A percentile compares a stretch with the other conserved stretches of the same genome.
These are phyloP conservation scores for Eudasyphora cyanicolor DNA, from an alignment of 2,888 invertebrate species.

Conservation along the genomic window DNA sequence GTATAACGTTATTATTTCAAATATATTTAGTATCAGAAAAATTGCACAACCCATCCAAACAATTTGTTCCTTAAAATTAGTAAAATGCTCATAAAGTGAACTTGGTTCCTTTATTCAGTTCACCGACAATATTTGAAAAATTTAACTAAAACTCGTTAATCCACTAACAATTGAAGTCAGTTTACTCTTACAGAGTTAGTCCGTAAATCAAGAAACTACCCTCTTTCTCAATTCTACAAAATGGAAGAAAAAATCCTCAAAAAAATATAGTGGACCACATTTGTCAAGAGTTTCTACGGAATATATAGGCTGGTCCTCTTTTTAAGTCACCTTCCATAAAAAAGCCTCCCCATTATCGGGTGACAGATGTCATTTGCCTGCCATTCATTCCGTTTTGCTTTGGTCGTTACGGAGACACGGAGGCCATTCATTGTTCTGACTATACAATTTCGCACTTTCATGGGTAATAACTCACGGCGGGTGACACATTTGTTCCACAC, in stretches of 20 bases:
- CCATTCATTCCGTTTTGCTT: slow-evolving; percentile 3
- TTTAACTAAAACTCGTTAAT: background rate
- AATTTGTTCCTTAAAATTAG: too few relatives aligned
- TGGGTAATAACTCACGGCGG: slow-evolving; percentile 39
- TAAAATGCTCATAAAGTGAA: background rate
- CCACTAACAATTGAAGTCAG: background rate
- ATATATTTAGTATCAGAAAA: too few relatives aligned
- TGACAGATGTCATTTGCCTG: slow-evolving; percentile 1
- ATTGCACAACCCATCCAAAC: too few relatives aligned
- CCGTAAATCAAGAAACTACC: background rate
- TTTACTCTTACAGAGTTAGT: background rate
- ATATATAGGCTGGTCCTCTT: too few relatives aligned
- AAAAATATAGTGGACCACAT: slow-evolving; percentile 1
- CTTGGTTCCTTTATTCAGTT: background rate
- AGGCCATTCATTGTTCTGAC: background rate
- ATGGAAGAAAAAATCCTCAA: background rate
- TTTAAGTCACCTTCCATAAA: background rate
- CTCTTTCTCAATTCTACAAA: background rate
- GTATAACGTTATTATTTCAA: too few relatives aligned
- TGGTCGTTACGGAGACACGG: background rate
- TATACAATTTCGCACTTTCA: slow-evolving; percentile 20
- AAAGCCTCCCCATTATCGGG: background rate
- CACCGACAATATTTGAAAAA: background rate
- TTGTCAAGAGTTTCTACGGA: background rate
- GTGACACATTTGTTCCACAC: slow-evolving; percentile 33